Evolutionary conservation across 2,888 invertebrate species (phyloP).

Genomic region (Drosophila emarginata): DNA sequence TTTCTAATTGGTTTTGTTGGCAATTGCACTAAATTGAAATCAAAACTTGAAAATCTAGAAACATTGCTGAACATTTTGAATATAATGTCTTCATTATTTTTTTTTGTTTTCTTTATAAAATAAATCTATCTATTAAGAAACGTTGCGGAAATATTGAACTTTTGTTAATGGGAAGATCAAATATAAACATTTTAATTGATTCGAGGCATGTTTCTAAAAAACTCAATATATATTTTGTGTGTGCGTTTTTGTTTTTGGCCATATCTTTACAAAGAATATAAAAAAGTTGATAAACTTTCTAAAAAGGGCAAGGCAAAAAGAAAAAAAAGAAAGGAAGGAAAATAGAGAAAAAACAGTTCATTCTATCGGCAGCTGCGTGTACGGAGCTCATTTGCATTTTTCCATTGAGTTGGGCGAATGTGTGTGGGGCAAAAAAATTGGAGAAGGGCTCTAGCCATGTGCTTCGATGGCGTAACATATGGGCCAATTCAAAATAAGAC

Average conservation of each 20-base stretch:
- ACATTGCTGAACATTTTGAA: too few relatives aligned
- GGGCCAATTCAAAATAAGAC: conserved; percentile 22
- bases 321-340: background rate
- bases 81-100: too few relatives aligned
- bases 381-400: conserved; percentile 62
- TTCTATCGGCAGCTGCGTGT: conserved; percentile 43
- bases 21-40: too few relatives aligned
- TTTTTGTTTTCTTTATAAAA: too few relatives aligned
- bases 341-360: background rate
- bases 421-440: background rate
- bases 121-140: too few relatives aligned
- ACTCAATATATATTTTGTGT: too few relatives aligned
- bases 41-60: too few relatives aligned
- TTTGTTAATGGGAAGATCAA: too few relatives aligned
- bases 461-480: conserved; percentile 39
- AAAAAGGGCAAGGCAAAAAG: background rate
- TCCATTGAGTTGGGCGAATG: conserved; percentile 18
- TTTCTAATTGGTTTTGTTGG: too few relatives aligned
- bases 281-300: conserved; percentile 5
- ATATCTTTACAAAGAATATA: background rate
- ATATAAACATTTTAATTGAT: too few relatives aligned
- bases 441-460: conserved; percentile 13
- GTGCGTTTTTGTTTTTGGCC: background rate
- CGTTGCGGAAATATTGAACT: too few relatives aligned
- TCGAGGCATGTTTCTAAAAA: too few relatives aligned